These are phyloP conservation scores for Agelas oroides DNA, from an alignment of 37 sponge, comb jelly and placozoan genomes.

Conservation along the genomic window DNA sequence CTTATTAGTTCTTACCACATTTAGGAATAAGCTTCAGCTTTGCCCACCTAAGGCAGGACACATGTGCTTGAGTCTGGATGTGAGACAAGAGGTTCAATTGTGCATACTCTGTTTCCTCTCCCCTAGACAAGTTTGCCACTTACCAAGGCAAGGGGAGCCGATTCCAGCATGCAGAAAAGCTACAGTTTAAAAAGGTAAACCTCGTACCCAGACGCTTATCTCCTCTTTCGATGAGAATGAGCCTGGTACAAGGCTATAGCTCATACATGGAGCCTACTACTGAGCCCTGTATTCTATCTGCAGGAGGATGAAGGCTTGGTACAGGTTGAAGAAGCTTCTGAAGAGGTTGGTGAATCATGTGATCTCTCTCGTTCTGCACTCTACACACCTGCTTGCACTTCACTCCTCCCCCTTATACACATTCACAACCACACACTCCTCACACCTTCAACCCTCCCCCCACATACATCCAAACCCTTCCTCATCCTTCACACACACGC, in stretches of 20 bases:
- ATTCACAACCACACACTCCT: too few species aligned
- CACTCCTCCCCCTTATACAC: constrained; percentile 9
- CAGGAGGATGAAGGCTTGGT: constrained; percentile 55
- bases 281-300: neutral
- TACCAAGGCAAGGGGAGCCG: constrained; percentile 74
- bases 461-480: neutral
- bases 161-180: constrained; percentile 88
- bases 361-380: neutral
- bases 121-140: neutral
- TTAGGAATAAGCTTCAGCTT: too few species aligned
- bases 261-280: too few species aligned
- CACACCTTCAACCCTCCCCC: neutral
- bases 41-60: too few species aligned
- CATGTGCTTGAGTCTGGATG: too few species aligned
- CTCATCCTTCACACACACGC: neutral
- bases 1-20: too few species aligned
- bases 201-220: too few species aligned
- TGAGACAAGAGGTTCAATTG: too few species aligned
- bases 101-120: neutral
- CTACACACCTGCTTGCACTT: neutral
- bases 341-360: constrained; percentile 39
- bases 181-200: constrained; percentile 84
- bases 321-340: constrained; percentile 56
- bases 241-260: too few species aligned
- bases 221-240: neutral